Evolutionary conservation across 2,113 vertebrate species (phyloP), one percentile per base, ranked within the genome.

Genomic region (Tringa solitaria): DNA sequence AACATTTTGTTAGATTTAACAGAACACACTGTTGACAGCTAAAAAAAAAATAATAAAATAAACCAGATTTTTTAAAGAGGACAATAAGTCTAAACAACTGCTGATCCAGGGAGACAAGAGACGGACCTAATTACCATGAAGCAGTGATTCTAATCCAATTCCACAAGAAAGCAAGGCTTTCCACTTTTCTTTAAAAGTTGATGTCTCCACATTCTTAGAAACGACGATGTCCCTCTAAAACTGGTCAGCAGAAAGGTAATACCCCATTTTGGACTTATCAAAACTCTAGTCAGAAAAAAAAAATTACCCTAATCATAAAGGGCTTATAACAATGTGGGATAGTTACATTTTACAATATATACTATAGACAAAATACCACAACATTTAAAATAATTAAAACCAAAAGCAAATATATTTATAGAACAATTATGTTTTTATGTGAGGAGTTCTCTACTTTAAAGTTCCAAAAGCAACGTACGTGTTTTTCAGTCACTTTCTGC

Each of bases 301-400:
- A 37, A 46, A 30, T 48, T 7, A 46, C 54, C 87, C 84, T 70
- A 67, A 51, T 41, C 60, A 67, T 54, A 61, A 89, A 91, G 83
- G 94, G 82, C 69, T 89, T 73, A 65, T 63, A 69, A 86, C 87
- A 87, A 91, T 18, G 48, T 72, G 9, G 43, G 79, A 86, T 90
- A 95, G 73, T 93, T 91, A 97, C 85, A 94, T 72, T 93, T 96
- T 79, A 94, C 91, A 94, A 93, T 95, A 95, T 90, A 89, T 74
- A 96, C 56, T 88, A 95, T 87, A 90, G 91, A 82, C 92, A 95
- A 96, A 95, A 96, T 95, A 95, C 95, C 94, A 96, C 92, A 92
- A 96, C 72, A 90, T 87, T 95, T 79, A 92, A 96, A 97, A 91
- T 82, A 88, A 92, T 89, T 81, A 82, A 88, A 97, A 84, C 50